Evolutionary conservation across 2,888 invertebrate genomes (phyloP), one percentile per base, ranked within the genome.

Genomic region (Loripinus fragilis): DNA sequence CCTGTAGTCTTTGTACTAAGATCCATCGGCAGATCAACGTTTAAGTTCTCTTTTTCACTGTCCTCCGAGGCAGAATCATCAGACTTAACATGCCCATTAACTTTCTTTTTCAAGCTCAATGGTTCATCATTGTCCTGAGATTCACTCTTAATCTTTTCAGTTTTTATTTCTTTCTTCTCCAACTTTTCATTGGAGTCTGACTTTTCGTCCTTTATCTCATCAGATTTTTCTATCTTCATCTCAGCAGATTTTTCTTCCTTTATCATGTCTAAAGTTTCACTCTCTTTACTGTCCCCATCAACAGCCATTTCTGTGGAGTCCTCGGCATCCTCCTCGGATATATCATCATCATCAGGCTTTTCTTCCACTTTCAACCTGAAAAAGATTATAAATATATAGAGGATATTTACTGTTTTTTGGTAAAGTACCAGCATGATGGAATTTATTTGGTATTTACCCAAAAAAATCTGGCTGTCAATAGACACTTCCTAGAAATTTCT

Each of bases 41-140:
- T 81, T 41, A 83, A 72, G 83, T 91, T 90, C 76, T 92, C 91
- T 41, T 92, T 91, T 71, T 92, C 90, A 85, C 90, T 91, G 69
- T 90, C 89, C 28, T 90, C 89, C 5, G 65, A 70, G 5, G 30
- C 3, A 8, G 33, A 33, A 1, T 73, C 75, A 15, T 80, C 75
- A 69, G 65, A 35, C 60, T 78, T 79, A 20, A 25, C 25, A 48
- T 66, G 50, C 8, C 73, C 52, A 50, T 50, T 73, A 7, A 64
- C 48, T 60, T 60, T 48, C 38, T 80, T 80, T 17, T 66, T 74
- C 30, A 74, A 64, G 60, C 69, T 71, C 23, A 67, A 41, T 30
- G 76, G 70, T 45, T 77, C 74, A 74, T 76, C 81, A 41, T 66
- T 64, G 25, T 72, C 71, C 45, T 20, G 10, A 3, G 7, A 12